These are phyloP conservation scores for Trissoscelio sp. DNA, from an alignment of 2,888 invertebrate genomes.

Conservation along the genomic window DNA sequence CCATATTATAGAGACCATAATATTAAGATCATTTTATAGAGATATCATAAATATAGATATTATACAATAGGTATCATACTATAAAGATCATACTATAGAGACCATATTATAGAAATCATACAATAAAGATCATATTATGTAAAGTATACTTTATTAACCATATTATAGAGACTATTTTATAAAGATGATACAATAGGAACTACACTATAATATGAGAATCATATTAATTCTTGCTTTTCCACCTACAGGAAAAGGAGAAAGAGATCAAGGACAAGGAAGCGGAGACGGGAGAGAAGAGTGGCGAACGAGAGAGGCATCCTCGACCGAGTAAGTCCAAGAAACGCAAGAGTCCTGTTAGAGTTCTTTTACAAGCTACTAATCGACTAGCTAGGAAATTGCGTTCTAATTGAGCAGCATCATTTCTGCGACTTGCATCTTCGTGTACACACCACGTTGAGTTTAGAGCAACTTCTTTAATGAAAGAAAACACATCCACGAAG, in stretches of 20 bases:
- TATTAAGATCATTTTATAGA: too few species aligned
- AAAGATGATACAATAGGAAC: too few species aligned
- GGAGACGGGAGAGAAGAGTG: constrained; percentile 78
- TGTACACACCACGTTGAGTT: constrained; percentile 75
- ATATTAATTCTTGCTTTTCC: background rate
- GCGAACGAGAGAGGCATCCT: constrained; percentile 81
- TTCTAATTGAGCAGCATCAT: constrained; percentile 64
- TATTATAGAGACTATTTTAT: too few species aligned
- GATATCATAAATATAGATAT: too few species aligned
- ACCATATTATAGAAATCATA: too few species aligned
- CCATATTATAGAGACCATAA: too few species aligned
- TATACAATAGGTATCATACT: too few species aligned
- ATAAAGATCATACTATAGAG: too few species aligned
- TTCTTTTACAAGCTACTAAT: constrained; percentile 41
- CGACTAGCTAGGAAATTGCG: constrained; percentile 47
- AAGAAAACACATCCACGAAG: constrained; percentile 42
- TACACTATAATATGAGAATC: too few species aligned
- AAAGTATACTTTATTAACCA: too few species aligned
- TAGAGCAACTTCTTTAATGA: constrained; percentile 50
- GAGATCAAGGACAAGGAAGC: constrained; percentile 80
- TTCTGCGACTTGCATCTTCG: constrained; percentile 76
- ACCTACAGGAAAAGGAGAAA: constrained; percentile 79
- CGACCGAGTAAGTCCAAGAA: constrained; percentile 82
- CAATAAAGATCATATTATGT: too few species aligned
- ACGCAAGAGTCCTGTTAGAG: constrained; percentile 1